These are phyloP conservation scores for Pagetopsis macropterus DNA, from an alignment of 2,797 vertebrate genomes.

Conservation along the genomic window DNA sequence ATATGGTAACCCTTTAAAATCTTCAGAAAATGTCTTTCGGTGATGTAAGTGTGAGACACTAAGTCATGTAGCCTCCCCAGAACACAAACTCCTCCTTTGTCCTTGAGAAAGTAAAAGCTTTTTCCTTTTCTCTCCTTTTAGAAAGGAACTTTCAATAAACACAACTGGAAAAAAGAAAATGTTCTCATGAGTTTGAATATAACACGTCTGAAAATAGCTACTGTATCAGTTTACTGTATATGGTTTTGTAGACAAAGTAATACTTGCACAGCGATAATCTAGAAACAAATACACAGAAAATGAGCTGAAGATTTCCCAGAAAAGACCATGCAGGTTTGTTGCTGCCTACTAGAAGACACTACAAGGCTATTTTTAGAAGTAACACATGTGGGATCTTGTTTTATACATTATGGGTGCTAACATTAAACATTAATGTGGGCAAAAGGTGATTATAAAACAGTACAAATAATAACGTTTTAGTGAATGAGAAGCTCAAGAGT, in stretches of 20 bases:
- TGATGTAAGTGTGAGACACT: constrained; percentile 79
- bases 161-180: constrained; percentile 55
- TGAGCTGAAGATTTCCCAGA: constrained; percentile 30
- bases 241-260: constrained; percentile 23
- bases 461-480: not conserved
- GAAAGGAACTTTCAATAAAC: constrained; percentile 68
- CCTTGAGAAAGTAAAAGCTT: constrained; percentile 85
- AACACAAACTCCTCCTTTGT: constrained; percentile 87
- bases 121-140: constrained; percentile 63
- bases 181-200: constrained; percentile 61
- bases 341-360: constrained; percentile 41
- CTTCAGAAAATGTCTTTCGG: constrained; percentile 17
- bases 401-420: not conserved
- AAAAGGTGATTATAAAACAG: not conserved
- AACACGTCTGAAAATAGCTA: constrained; percentile 54
- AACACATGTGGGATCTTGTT: not conserved
- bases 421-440: not conserved
- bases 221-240: constrained; percentile 13
- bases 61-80: constrained; percentile 78
- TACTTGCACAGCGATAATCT: constrained; percentile 7
- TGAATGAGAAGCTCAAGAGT: not conserved
- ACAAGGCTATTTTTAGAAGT: constrained; percentile 46
- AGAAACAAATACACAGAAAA: constrained; percentile 19
- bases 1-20: not conserved
- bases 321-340: constrained; percentile 11